phyloP scores from a whole-genome alignment of 2,797 vertebrate species.

The Cephalopachus bancanus region DNA sequence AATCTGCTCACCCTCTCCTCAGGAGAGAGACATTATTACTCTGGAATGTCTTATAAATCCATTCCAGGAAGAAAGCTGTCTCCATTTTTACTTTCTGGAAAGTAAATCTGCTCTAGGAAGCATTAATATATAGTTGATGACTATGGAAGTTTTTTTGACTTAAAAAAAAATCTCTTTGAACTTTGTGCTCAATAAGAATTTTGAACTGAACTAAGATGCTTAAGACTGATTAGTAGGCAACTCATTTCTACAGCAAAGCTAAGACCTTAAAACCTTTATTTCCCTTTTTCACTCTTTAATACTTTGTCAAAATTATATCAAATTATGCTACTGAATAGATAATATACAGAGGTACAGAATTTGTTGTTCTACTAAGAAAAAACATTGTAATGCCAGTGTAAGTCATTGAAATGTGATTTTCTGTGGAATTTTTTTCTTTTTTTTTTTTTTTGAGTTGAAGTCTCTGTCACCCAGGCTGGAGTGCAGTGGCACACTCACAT shows the following conservation, averaged over 20 bases:
- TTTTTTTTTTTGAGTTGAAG: too few relatives aligned
- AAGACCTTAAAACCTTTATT: neutral
- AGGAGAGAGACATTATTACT: neutral
- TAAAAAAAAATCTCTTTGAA: neutral
- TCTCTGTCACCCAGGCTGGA: too few relatives aligned
- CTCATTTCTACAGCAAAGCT: conserved; percentile 6
- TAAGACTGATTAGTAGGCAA: neutral
- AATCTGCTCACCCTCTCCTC: neutral
- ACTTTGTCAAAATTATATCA: neutral
- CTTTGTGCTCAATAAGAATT: neutral
- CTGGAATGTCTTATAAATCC: neutral
- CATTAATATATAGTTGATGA: neutral
- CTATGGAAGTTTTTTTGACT: neutral
- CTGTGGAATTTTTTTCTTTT: neutral
- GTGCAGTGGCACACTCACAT: too few relatives aligned
- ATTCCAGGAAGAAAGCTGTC: neutral
- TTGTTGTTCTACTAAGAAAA: neutral
- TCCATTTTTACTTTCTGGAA: conserved; percentile 35
- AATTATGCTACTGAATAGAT: neutral
- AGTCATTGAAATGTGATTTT: neutral
- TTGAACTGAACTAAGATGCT: conserved; percentile 52
- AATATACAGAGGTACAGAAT: neutral
- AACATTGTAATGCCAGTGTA: neutral
- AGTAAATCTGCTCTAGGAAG: neutral
- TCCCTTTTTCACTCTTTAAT: neutral